Evolutionary conservation across 2,797 vertebrate genomes (phyloP), one percentile per base, ranked within the genome.

Genomic region (Phyllotis vaccarum): DNA sequence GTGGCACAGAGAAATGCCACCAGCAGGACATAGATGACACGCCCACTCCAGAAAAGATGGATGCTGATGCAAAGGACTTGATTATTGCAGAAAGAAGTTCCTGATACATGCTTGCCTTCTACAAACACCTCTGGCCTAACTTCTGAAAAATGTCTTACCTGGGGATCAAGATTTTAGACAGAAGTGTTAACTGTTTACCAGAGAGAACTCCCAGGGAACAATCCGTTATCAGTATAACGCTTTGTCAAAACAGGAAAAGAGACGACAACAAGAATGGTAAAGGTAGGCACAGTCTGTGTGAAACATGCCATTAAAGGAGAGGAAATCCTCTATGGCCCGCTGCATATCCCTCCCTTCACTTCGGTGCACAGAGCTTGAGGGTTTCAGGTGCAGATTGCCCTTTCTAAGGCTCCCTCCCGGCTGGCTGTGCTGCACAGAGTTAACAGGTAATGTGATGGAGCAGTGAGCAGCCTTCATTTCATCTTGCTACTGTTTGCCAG

Each of bases 381-480:
- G 78, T 22, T 70, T 95, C 86, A 86, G 62, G 62, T 22, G 80
- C 56, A 52, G 58, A 82, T 52, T 40, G 17, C 92, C 70, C 58
- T 22, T 16, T 88, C 1, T 19, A 56, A 93, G 90, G 78, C 70
- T 74, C 14, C 87, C n/a, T 68, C 12, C 89, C 14, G 40, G 2
- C 58, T 82, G 89, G 37, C 85, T 82, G 37, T 75, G 31, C 54
- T 70, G 17, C 27, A 87, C 72, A 92, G 64, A 91, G 87, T 87
- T 93, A 95, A 93, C 89, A 70, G 58, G 93, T 92, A 75, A 92
- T n/a, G 60, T 90, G 43, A 37, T 49, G 54, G 93, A 94, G 37
- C 72, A 82, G 89, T n/a, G 94, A 89, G 91, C 72, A 93, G 58
- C 85, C 74, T 93, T 94, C 54, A n/a, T 97, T 96, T 97, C 90